These are phyloP conservation scores for Salvelinus fontinalis DNA, from an alignment of 2,113 vertebrate genomes.

Conservation along the genomic window DNA sequence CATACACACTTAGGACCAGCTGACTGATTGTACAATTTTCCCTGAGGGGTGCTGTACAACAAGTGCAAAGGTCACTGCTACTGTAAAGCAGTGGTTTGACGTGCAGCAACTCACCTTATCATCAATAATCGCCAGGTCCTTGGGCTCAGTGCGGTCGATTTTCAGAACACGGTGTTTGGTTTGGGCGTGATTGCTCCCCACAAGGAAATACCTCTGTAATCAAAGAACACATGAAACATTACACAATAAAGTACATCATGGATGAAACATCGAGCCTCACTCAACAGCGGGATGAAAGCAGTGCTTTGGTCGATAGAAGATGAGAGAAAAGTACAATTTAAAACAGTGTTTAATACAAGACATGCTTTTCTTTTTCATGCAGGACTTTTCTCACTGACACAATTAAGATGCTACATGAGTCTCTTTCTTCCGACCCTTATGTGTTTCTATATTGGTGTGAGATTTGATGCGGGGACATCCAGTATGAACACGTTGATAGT, in stretches of 20 bases:
- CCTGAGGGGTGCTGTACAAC: constrained; percentile 51
- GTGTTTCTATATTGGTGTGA: background rate
- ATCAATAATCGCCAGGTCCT: constrained; percentile 92
- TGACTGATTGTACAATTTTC: constrained; percentile 55
- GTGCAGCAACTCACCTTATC: constrained; percentile 81
- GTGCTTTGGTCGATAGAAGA: background rate
- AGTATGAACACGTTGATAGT: background rate
- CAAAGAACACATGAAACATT: constrained; percentile 10
- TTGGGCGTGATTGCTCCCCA: constrained; percentile 93
- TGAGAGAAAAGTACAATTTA: background rate
- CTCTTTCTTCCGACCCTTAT: background rate
- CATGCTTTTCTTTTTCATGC: background rate
- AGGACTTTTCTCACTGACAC: background rate
- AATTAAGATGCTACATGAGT: background rate
- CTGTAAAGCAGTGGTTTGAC: background rate
- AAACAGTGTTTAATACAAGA: background rate
- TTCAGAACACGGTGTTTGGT: constrained; percentile 93
- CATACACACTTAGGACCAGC: constrained; percentile 14
- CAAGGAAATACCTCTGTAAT: constrained; percentile 89
- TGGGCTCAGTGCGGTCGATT: constrained; percentile 95
- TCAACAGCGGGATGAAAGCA: background rate
- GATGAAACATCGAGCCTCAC: background rate
- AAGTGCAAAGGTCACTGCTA: constrained; percentile 17
- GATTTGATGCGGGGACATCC: background rate
- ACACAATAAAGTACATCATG: background rate